phyloP scores from a whole-genome alignment of 2,888 invertebrate species.

The Amphipyra berbera region DNA sequence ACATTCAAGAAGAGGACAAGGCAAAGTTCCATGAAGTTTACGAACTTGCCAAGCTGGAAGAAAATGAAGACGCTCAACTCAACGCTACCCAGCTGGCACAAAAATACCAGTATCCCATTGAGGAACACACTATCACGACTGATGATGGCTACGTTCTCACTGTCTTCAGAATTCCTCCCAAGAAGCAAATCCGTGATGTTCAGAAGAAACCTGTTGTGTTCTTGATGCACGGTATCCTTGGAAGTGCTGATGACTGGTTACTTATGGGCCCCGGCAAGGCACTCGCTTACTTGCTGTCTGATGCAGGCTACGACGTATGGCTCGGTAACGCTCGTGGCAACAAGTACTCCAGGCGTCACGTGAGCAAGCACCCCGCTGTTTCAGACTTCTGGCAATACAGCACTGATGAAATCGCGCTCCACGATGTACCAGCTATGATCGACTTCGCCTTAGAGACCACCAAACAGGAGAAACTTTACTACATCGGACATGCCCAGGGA shows the following conservation, averaged over 20 bases:
- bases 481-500: constrained; percentile 81
- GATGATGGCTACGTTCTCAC: constrained; percentile 85
- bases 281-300: constrained; percentile 78
- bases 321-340: constrained; percentile 84
- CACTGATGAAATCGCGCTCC: constrained; percentile 82
- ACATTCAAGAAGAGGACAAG: constrained; percentile 72
- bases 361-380: constrained; percentile 76
- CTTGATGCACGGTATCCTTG: constrained; percentile 91
- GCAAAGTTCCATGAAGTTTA: constrained; percentile 70
- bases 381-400: constrained; percentile 84
- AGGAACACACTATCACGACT: constrained; percentile 79
- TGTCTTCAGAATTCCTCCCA: constrained; percentile 81
- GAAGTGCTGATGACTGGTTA: constrained; percentile 92
- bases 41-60: constrained; percentile 58
- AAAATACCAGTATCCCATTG: constrained; percentile 77
- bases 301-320: constrained; percentile 85
- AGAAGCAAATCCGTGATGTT: constrained; percentile 62
- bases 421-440: constrained; percentile 84
- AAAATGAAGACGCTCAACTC: constrained; percentile 70
- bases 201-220: constrained; percentile 83
- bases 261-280: constrained; percentile 90
- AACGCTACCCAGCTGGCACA: constrained; percentile 70
- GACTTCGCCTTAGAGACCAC: constrained; percentile 77
- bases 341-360: constrained; percentile 80
- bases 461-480: constrained; percentile 76